Conservation (phyloP, 1,140 invertebrate genomes). For the Euglossa dilemma region DNA sequence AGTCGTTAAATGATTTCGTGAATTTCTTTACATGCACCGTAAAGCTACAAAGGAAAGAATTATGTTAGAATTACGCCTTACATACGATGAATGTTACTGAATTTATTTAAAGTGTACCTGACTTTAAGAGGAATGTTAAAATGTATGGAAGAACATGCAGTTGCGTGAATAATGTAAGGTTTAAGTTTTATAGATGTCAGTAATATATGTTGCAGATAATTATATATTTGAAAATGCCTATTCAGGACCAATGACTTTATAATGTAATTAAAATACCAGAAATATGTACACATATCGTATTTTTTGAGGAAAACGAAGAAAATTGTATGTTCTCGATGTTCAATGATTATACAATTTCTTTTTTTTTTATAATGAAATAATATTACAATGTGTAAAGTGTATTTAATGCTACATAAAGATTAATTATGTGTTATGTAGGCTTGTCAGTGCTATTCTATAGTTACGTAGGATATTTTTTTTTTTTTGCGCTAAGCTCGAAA, state of each 20-base stretch:
- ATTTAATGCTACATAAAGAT: slow-evolving; percentile 67
- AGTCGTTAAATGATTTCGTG: slow-evolving; percentile 9
- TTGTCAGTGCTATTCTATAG: slow-evolving; percentile 45
- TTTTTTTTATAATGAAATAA: slow-evolving; percentile 65
- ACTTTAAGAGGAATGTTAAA: slow-evolving; percentile 69
- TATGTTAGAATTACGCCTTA: slow-evolving; percentile 18
- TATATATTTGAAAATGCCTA: slow-evolving; percentile 69
- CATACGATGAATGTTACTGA: slow-evolving; percentile 41
- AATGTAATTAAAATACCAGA: slow-evolving; percentile 62
- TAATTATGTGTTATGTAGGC: slow-evolving; percentile 57
- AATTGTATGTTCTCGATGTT: slow-evolving; percentile 45
- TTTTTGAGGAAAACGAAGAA: slow-evolving; percentile 50
- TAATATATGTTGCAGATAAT: slow-evolving; percentile 74
- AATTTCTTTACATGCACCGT: slow-evolving; percentile 11
- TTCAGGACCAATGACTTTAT: slow-evolving; percentile 73
- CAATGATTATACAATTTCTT: slow-evolving; percentile 31
- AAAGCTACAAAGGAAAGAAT: slow-evolving; percentile 8
- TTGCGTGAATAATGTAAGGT: slow-evolving; percentile 58
- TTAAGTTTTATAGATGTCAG: slow-evolving; percentile 73
- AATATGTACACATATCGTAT: slow-evolving; percentile 55
- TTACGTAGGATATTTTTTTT: slow-evolving; percentile 7
- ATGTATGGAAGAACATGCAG: slow-evolving; percentile 55
- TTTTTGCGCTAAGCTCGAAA: not conserved
- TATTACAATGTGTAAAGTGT: slow-evolving; percentile 71
- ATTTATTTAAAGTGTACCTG: slow-evolving; percentile 78